These are phyloP conservation scores for cattle (Bos taurus) DNA, from an alignment of 2,113 vertebrate genomes.

Conservation along the genomic window ARS-UCD2.0 NC_037348.1:22657501-22658000, in stretches of 20 bases:
- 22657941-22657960: not conserved
- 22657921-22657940: not conserved
- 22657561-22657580: not conserved
- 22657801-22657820: not conserved
- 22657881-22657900: not conserved
- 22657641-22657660: not conserved
- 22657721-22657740: not conserved
- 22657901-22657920: not conserved
- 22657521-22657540: not conserved
- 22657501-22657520: not conserved
- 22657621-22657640: conserved; percentile 24
- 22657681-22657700: not conserved
- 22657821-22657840: not conserved
- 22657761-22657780: not conserved
- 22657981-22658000: not conserved
- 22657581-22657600: not conserved
- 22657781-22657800: not conserved
- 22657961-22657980: not conserved
- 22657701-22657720: conserved; percentile 2
- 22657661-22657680: not conserved
- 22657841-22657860: not conserved
- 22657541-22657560: not conserved
- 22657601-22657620: not conserved
- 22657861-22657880: not conserved
- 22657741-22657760: not conserved